A percentile compares a stretch with the other conserved stretches of the same genome.
phyloP scores from a whole-genome alignment of 2,113 vertebrate genomes.

The Tragelaphus buxtoni region DNA sequence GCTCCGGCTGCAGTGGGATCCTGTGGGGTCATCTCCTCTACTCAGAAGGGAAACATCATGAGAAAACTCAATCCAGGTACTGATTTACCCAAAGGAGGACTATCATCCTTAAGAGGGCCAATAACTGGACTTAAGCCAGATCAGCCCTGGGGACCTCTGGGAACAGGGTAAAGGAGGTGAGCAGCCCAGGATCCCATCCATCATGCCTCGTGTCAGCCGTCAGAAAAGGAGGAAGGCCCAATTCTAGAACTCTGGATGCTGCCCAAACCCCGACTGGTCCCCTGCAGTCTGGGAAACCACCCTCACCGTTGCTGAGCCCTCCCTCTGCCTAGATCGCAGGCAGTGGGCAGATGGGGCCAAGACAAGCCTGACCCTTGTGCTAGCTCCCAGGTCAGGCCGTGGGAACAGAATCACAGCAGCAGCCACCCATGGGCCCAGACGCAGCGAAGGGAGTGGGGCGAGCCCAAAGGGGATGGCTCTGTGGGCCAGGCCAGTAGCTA shows the following conservation, averaged over 20 bases:
- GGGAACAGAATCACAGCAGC: neutral
- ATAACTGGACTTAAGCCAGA: neutral
- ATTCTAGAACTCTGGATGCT: neutral
- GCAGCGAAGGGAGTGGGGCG: neutral
- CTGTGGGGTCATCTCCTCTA: neutral
- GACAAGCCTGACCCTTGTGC: neutral
- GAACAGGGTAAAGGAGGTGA: neutral
- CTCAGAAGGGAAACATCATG: neutral
- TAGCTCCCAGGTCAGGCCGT: neutral
- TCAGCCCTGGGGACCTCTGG: neutral
- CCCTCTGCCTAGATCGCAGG: neutral
- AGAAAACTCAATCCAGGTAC: neutral
- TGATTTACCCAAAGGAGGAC: neutral
- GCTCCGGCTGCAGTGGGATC: neutral
- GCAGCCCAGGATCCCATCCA: neutral
- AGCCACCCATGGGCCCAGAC: neutral
- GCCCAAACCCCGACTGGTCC: neutral
- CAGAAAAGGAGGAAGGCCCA: neutral
- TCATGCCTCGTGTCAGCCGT: neutral
- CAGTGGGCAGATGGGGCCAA: neutral
- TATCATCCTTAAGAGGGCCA: neutral
- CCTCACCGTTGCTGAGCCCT: neutral
- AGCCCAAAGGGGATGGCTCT: neutral
- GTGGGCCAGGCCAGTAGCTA: slow-evolving; percentile 24
- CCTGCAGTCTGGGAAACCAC: neutral